Percentiles rank a stretch among this genome's conserved stretches.
Evolutionary conservation across 2,113 vertebrate genomes (phyloP).

Genomic region (Okapia johnstoni): DNA sequence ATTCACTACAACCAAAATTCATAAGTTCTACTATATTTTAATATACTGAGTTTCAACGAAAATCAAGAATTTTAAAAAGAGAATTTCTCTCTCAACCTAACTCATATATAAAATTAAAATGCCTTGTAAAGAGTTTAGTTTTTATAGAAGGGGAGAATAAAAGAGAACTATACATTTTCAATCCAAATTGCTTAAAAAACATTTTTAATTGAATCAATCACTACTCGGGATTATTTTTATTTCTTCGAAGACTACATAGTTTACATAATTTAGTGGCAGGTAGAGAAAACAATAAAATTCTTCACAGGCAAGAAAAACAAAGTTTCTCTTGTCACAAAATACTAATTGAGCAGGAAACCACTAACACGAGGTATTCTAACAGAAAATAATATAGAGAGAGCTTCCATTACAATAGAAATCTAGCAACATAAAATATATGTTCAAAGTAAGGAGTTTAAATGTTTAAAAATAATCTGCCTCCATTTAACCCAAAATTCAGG

Average conservation of each 20-base stretch:
- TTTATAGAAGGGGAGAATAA: not conserved
- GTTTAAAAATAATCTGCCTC: slow-evolving; percentile 7
- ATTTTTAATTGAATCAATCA: not conserved
- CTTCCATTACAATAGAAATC: not conserved
- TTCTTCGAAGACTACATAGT: not conserved
- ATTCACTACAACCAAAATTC: not conserved
- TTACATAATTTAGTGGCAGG: not conserved
- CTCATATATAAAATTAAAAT: not conserved
- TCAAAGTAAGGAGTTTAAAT: not conserved
- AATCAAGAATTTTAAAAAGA: not conserved
- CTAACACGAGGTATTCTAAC: not conserved
- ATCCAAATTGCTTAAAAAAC: not conserved
- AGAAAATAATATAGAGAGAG: not conserved
- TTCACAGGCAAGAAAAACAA: slow-evolving; percentile 28
- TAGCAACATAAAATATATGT: not conserved
- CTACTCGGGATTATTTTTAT: not conserved
- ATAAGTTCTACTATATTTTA: not conserved
- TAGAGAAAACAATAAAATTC: not conserved
- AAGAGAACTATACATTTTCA: not conserved
- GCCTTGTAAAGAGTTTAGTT: not conserved
- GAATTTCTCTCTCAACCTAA: not conserved
- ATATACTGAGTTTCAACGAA: not conserved
- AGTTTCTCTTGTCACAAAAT: not conserved
- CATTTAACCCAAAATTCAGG: slow-evolving; percentile 18
- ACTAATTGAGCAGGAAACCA: not conserved